A percentile compares a stretch with the other conserved stretches of the same genome.
These are phyloP conservation scores for Netelia melanura DNA, from an alignment of 2,888 invertebrate genomes.

Conservation along the genomic window DNA sequence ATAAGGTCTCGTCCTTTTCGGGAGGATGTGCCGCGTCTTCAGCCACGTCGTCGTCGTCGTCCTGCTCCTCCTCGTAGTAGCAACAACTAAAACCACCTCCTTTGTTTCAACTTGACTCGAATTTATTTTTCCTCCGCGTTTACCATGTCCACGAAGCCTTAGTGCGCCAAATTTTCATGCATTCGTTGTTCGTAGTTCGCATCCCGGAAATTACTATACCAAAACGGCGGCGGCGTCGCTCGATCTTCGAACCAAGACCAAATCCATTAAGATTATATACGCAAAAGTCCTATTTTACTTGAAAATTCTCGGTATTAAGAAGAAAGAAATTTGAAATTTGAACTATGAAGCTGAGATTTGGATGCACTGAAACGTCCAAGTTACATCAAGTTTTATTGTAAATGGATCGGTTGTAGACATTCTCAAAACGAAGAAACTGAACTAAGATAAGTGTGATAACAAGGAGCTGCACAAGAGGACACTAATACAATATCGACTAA, in stretches of 20 bases:
- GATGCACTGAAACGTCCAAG: background rate
- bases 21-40: constrained; percentile 75
- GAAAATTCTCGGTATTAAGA: constrained; percentile 5
- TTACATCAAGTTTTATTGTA: too few species aligned
- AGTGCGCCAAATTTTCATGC: constrained; percentile 28
- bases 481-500: background rate
- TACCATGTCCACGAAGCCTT: constrained; percentile 12
- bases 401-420: background rate
- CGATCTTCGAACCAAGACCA: background rate
- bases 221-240: constrained; percentile 48
- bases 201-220: constrained; percentile 46
- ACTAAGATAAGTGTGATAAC: too few species aligned
- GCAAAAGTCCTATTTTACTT: background rate
- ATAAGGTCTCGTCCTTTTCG: constrained; percentile 78
- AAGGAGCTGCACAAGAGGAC: background rate
- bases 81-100: constrained; percentile 36
- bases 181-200: constrained; percentile 47
- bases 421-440: background rate
- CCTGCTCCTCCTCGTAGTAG: constrained; percentile 70
- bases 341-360: background rate
- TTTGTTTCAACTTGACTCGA: constrained; percentile 55
- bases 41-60: constrained; percentile 32
- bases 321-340: too few species aligned
- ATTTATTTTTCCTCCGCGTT: constrained; percentile 53
- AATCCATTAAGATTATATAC: background rate